phyloP scores from a whole-genome alignment of 2,797 vertebrate genomes.

The Ptychobarbus kaznakovi region DNA sequence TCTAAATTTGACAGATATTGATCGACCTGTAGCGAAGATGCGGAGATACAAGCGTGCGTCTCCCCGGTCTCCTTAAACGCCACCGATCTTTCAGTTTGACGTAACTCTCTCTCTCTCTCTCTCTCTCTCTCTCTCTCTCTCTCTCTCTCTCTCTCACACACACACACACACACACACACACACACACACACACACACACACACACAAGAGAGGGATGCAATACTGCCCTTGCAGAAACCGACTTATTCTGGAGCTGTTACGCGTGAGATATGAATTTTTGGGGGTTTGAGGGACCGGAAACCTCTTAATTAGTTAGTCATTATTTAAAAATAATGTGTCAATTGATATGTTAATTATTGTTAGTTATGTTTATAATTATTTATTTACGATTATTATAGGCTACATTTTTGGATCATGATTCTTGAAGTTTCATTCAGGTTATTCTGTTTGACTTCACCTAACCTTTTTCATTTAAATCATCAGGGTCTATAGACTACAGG shows the following conservation, averaged over 20 bases:
- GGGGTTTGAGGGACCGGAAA: not conserved
- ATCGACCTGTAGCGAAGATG: conserved; percentile 46
- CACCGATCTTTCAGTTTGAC: conserved; percentile 39
- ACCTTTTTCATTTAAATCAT: not conserved
- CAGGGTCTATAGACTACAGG: not conserved
- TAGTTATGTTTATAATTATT: not conserved
- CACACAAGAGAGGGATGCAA: not conserved
- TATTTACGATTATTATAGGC: not conserved
- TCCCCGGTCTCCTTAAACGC: conserved; percentile 29
- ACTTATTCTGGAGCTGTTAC: not conserved
- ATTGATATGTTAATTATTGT: not conserved
- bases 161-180: not conserved
- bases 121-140: too few species aligned
- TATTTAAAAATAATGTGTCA: not conserved
- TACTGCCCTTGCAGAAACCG: not conserved
- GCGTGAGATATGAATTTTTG: not conserved
- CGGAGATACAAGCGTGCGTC: conserved; percentile 24
- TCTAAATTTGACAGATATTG: conserved; percentile 54
- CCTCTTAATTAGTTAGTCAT: not conserved
- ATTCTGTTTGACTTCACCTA: not conserved
- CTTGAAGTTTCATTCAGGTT: not conserved
- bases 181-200: not conserved
- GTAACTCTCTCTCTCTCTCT: not conserved
- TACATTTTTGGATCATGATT: not conserved
- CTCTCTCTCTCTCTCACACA: too few species aligned